Base-by-base conservation (phyloP, 2,797 vertebrate species). In the Dendrocincla tyrannina region DNA sequence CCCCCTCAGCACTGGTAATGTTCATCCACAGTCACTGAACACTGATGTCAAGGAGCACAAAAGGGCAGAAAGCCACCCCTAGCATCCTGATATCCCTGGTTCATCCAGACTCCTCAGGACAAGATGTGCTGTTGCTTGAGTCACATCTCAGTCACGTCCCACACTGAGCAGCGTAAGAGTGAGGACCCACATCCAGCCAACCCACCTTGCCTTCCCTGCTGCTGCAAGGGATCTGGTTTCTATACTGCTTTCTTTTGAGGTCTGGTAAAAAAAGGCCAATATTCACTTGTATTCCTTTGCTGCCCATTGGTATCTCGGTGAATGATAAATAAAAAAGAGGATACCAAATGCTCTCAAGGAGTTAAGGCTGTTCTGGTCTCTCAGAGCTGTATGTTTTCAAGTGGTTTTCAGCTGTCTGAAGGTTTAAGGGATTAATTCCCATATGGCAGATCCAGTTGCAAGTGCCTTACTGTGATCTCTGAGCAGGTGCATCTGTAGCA, bases 51-150 rank as follows among this genome's bases (percentile, higher is more conserved):
- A 84, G 46, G 27, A 89, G 30, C 59, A 17, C 11, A 19, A 12
- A 85, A 92, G 42, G 18, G 76, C 1, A 3, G 39, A 63, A 89
- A 88, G 50, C 17, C 13, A 33, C 33, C 33, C 33, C 24, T 49
- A 75, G 37, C 46, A 35, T 68, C 75, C 46, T 50, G 30, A 30
- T 68, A 42, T 42, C 47, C 44, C 58, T 33, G n/a, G 7, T 13
- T 56, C 16, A 8, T 9, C 19, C 63, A 8, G 64, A 2, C 10
- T 44, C 20, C 35, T 58, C 22, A 2, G 42, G 60, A 80, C 44
- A 63, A 50, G 33, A 8, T 0, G 2, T 47, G 63, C 27, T 42
- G 2, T 17, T 14, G 7, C 30, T 20, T 0, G 10, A 9, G 6
- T 72, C 2, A 0, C 64, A 52, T 20, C 84, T 73, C 33, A 4